Evolutionary conservation across 2,113 vertebrate genomes (phyloP).

Genomic region (Phaethornis superciliosus): DNA sequence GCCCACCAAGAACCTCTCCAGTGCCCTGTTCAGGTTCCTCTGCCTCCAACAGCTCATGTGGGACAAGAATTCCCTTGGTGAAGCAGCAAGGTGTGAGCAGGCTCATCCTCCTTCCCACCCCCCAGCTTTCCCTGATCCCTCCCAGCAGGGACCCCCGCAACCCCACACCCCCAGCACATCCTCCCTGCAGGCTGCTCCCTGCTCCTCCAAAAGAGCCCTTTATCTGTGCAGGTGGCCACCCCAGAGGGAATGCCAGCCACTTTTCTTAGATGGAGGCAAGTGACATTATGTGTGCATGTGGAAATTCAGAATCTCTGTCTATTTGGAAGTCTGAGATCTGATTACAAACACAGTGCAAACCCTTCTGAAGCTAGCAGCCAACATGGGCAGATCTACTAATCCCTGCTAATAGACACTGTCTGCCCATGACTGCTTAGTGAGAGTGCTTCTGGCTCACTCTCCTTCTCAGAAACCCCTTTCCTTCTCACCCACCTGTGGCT

Average conservation of each 20-base stretch:
- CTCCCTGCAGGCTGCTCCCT: background rate
- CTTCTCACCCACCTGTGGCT: conserved; percentile 37
- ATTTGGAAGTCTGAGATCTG: background rate
- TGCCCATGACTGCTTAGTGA: background rate
- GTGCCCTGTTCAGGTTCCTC: background rate
- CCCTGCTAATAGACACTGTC: background rate
- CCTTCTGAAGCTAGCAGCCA: background rate
- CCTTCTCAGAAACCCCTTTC: background rate
- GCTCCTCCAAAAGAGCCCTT: background rate
- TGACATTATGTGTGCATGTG: background rate
- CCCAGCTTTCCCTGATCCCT: background rate
- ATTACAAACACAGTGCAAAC: background rate
- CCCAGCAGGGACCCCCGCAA: background rate
- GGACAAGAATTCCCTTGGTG: background rate
- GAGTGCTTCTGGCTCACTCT: background rate
- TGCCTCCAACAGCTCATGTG: accelerated
- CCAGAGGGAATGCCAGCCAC: background rate
- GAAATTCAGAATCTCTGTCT: background rate
- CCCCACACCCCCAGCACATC: background rate
- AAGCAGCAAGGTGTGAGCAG: background rate
- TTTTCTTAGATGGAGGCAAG: background rate
- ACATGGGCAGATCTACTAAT: background rate
- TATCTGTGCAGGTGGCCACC: background rate
- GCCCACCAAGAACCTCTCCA: background rate
- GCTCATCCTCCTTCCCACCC: background rate